Evolutionary conservation across 2,797 vertebrate species (phyloP).

Genomic region (Acomys russatus): DNA sequence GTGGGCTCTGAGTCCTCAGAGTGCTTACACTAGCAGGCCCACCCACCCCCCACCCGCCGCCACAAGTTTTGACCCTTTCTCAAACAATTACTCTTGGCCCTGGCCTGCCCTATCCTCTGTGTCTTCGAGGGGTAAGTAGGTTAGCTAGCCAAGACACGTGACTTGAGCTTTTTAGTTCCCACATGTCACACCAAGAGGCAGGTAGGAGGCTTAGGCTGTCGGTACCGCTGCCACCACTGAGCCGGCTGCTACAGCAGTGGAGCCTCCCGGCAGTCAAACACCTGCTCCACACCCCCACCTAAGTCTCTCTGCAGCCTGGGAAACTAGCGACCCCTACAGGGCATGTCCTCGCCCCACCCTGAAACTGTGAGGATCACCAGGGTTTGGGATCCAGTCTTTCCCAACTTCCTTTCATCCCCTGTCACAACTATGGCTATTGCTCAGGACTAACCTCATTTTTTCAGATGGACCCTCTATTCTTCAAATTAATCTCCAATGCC

Average conservation of each 20-base stretch:
- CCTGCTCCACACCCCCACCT: neutral
- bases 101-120: neutral
- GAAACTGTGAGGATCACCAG: neutral
- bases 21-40: neutral
- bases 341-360: neutral
- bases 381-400: neutral
- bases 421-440: neutral
- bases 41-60: no score
- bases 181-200: slow-evolving; percentile 43
- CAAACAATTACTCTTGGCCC: neutral
- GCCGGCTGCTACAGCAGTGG: slow-evolving; percentile 90
- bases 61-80: neutral
- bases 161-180: slow-evolving; percentile 59
- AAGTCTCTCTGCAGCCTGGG: neutral
- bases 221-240: slow-evolving; percentile 86
- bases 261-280: slow-evolving; percentile 93
- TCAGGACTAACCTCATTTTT: neutral
- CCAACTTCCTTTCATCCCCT: neutral
- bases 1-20: neutral
- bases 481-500: neutral
- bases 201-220: slow-evolving; percentile 87
- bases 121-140: slow-evolving; percentile 67
- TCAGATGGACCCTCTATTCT: neutral
- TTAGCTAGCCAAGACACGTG: slow-evolving; percentile 51
- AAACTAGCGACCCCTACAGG: neutral